Percentiles rank a stretch among this genome's conserved stretches.
phyloP scores from a whole-genome alignment of 2,113 vertebrate genomes.

The Willisornis vidua region DNA sequence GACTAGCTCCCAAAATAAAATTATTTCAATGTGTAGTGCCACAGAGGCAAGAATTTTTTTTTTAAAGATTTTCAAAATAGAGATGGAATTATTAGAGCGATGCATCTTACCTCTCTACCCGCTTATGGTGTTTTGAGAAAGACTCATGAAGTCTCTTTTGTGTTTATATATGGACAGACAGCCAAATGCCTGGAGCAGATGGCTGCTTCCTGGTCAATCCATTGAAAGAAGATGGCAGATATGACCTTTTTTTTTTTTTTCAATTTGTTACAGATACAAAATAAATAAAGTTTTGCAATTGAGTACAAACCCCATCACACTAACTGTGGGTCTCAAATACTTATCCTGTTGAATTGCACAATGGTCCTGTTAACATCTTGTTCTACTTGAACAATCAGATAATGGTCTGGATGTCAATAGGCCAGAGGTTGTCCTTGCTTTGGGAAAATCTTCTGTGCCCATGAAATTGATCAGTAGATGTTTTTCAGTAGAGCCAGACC shows the following conservation, averaged over 20 bases:
- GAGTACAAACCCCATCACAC: neutral
- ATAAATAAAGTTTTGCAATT: conserved; percentile 1
- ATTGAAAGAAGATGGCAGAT: neutral
- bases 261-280: neutral
- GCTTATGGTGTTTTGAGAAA: neutral
- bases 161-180: neutral
- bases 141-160: neutral
- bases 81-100: neutral
- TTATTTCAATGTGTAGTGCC: neutral
- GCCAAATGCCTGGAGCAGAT: neutral
- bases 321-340: neutral
- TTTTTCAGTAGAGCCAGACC: neutral
- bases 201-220: neutral
- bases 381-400: conserved; percentile 44
- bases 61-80: neutral
- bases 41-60: neutral
- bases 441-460: neutral
- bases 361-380: neutral
- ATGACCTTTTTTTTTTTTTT: neutral
- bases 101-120: neutral
- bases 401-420: neutral
- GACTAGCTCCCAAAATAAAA: neutral
- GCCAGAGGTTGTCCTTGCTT: neutral
- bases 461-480: neutral
- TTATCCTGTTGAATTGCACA: neutral